Evolutionary conservation across 2,888 invertebrate genomes (phyloP), one percentile per base, ranked within the genome.

Genomic region (Graphium colonna): DNA sequence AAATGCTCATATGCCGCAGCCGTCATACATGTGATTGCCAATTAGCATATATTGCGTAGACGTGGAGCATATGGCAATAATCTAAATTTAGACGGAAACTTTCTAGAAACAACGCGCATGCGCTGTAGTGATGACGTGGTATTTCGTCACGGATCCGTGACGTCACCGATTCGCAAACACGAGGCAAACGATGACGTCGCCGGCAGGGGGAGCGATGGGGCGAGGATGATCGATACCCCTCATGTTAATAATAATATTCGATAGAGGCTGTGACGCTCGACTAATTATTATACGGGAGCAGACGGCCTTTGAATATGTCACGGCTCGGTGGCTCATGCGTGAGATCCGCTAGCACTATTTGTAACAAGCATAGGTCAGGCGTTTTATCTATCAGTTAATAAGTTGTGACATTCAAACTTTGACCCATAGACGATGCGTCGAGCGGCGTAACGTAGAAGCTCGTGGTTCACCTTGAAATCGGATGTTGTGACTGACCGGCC

Each of bases 261-360:
- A 68, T 60, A 69, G 69, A 77, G 73, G 78, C 77, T 78, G 74
- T 82, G 83, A 79, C 78, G 84, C 74, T 77, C 71, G 69, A 67
- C 65, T 74, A 77, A 74, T 68, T 69, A 61, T 67, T 60, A 61
- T 64, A 73, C 62, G 62, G 67, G 70, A 74, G 69, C 64, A 72
- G 71, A 68, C 68, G 67, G 72, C 74, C 77, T 79, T 75, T 76
- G 61, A 72, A 74, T 67, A 75, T 71, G 60, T 51, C 65, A 86
- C 80, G 82, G 83, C 77, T 86, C 82, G 81, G 51, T 69, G 71
- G 71, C 67, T 83, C 82, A 81, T 78, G 78, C 81, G 82, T 65
- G 63, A 62, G 61, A 60, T 55, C 60, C 48, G 60, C 64, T 67
- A 64, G 63, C 69, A 69, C 60, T 63, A 61, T 64, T 64, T 70